phyloP scores from a whole-genome alignment of 2,888 invertebrate species.

The Abscondita cerata region DNA sequence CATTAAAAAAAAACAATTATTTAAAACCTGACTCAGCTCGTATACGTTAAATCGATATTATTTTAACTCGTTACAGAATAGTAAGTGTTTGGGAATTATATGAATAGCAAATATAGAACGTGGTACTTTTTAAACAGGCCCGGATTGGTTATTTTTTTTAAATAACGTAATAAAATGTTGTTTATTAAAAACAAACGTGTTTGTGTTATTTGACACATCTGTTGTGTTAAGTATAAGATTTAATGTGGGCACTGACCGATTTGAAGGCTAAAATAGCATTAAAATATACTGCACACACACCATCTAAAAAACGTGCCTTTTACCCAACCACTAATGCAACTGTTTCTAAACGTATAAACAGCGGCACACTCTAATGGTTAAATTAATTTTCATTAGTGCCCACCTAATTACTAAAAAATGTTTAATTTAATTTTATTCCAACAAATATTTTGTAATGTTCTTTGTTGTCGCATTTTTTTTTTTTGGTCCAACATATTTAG shows the following conservation, averaged over 20 bases:
- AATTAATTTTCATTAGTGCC: too few species aligned
- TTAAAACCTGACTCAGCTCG: not conserved
- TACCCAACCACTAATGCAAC: too few species aligned
- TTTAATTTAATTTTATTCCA: too few species aligned
- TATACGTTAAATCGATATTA: not conserved
- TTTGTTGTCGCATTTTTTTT: too few species aligned
- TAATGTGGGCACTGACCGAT: not conserved
- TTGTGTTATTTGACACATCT: not conserved
- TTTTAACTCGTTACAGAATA: not conserved
- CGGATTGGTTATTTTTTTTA: not conserved
- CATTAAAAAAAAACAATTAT: not conserved
- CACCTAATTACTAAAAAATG: too few species aligned
- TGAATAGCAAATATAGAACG: slow-evolving; percentile 5
- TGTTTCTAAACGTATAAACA: too few species aligned
- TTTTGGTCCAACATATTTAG: too few species aligned
- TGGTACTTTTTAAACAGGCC: not conserved
- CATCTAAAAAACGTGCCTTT: too few species aligned
- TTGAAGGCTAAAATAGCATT: slow-evolving; percentile 4
- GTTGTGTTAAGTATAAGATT: not conserved
- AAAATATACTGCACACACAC: too few species aligned
- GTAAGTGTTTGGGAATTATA: not conserved
- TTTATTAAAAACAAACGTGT: not conserved
- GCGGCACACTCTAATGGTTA: too few species aligned
- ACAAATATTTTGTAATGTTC: too few species aligned
- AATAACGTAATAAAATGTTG: not conserved